phyloP scores from a whole-genome alignment of 2,797 vertebrate species.

The Hydrolagus colliei region DNA sequence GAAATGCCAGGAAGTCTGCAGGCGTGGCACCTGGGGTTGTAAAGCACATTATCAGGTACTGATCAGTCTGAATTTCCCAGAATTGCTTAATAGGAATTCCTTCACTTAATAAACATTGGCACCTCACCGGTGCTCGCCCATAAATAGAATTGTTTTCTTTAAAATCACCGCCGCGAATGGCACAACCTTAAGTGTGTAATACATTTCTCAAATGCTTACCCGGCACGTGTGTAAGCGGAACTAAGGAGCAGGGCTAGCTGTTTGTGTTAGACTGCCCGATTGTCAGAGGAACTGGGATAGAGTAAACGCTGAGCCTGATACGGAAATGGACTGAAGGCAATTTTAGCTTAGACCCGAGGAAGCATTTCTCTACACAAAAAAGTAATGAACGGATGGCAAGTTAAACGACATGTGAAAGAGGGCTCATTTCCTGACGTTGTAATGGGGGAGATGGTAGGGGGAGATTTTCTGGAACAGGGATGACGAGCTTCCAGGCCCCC shows the following conservation, averaged over 20 bases:
- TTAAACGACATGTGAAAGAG: no score
- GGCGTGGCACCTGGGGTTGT: slow-evolving; percentile 26
- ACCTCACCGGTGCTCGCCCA: background rate
- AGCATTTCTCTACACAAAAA: no score
- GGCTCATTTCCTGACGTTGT: no score
- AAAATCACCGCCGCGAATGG: background rate
- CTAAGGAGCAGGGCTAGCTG: background rate
- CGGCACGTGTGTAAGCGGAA: no score
- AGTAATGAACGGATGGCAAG: no score
- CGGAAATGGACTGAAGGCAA: no score
- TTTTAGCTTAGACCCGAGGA: no score
- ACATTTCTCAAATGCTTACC: background rate
- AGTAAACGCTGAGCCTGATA: slow-evolving; percentile 12
- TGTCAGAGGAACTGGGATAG: no score
- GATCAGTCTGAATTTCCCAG: slow-evolving; percentile 28
- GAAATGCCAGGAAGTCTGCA: slow-evolving; percentile 30
- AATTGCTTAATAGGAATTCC: slow-evolving; percentile 10
- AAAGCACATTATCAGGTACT: slow-evolving; percentile 31
- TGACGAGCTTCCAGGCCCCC: no score
- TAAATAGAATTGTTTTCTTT: background rate
- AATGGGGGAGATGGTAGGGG: no score
- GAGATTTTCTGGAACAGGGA: no score
- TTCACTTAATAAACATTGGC: background rate
- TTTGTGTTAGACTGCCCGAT: background rate
- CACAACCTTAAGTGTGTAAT: slow-evolving; percentile 5